Evolutionary conservation across 2,888 invertebrate species (phyloP).

Genomic region (Leptinotarsa tumamoca): DNA sequence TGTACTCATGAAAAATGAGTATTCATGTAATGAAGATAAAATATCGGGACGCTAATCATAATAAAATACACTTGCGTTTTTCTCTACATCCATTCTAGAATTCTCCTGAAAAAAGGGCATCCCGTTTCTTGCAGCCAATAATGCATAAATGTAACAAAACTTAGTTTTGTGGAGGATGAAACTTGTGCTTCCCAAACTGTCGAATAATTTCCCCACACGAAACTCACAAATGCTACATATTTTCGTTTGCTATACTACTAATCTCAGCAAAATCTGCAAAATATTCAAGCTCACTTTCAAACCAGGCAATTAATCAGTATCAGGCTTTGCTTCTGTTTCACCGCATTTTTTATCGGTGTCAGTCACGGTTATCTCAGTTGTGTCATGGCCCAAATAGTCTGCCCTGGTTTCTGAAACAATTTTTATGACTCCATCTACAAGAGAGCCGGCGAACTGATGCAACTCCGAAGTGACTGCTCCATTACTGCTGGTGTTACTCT

Average conservation of each 20-base stretch:
- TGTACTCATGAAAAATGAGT: not conserved
- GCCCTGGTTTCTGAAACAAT: slow-evolving; percentile 61
- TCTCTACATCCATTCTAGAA: not conserved
- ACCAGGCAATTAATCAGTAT: not conserved
- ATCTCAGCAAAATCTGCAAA: not conserved
- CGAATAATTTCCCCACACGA: not conserved
- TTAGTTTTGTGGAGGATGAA: not conserved
- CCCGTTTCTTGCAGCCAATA: slow-evolving; percentile 2
- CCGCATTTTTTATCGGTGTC: slow-evolving; percentile 49
- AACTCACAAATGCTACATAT: not conserved
- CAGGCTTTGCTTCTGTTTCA: not conserved
- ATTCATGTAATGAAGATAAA: slow-evolving; percentile 8
- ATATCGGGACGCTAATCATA: not conserved
- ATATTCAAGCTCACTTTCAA: slow-evolving; percentile 20
- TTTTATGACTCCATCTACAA: slow-evolving; percentile 66
- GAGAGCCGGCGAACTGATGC: slow-evolving; percentile 63
- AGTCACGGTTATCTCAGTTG: slow-evolving; percentile 57
- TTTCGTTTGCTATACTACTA: not conserved
- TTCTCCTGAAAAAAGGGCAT: not conserved
- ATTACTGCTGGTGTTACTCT: slow-evolving; percentile 32
- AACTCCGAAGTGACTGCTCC: slow-evolving; percentile 55
- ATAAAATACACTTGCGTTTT: not conserved
- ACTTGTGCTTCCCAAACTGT: not conserved
- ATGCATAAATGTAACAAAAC: not conserved
- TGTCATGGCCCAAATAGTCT: slow-evolving; percentile 44